These are phyloP conservation scores for Agrypnus murinus DNA, from an alignment of 2,888 invertebrate species.

Conservation along the genomic window DNA sequence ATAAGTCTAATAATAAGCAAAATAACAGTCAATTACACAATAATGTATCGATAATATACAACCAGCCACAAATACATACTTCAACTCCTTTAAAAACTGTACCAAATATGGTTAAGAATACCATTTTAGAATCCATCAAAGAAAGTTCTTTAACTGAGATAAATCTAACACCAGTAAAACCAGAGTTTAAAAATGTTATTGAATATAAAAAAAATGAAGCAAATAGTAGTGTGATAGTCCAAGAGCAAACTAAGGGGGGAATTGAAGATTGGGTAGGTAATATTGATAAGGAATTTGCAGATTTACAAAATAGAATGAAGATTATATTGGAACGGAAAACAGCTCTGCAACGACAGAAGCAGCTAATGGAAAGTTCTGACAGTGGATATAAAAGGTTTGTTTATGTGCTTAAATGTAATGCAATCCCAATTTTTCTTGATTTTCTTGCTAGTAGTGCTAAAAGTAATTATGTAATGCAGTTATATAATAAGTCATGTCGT, in stretches of 20 bases:
- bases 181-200: not conserved
- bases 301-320: slow-evolving; percentile 58
- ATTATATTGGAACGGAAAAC: slow-evolving; percentile 60
- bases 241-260: not conserved
- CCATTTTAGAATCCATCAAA: not conserved
- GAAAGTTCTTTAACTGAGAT: not conserved
- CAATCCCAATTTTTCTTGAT: no score
- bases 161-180: slow-evolving; percentile 27
- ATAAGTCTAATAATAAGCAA: no score
- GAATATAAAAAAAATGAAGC: not conserved
- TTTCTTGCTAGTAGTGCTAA: no score
- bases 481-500: no score
- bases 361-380: slow-evolving; percentile 55
- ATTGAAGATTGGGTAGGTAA: slow-evolving; percentile 46
- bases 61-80: not conserved
- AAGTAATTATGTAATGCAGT: no score
- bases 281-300: slow-evolving; percentile 50
- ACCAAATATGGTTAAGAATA: not conserved
- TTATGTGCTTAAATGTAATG: no score
- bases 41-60: not conserved
- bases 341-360: slow-evolving; percentile 53
- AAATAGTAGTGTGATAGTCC: not conserved
- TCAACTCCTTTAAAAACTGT: slow-evolving; percentile 15
- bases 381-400: slow-evolving; percentile 50
- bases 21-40: not conserved